Evolutionary conservation across 2,888 invertebrate genomes (phyloP).

Genomic region (Xanthia icteritia): DNA sequence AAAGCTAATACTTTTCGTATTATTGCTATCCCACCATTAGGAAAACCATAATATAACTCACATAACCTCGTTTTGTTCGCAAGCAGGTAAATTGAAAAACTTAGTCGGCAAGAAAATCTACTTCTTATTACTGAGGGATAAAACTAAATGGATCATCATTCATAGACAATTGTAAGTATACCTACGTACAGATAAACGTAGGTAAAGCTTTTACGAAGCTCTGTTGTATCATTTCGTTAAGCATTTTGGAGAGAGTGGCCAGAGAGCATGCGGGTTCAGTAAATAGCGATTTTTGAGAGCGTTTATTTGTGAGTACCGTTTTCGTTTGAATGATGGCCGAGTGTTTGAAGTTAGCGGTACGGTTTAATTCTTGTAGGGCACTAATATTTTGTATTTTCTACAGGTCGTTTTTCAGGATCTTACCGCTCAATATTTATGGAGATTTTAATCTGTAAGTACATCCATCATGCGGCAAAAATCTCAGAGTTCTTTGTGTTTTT

Average conservation of each 20-base stretch:
- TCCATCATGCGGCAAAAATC: background rate
- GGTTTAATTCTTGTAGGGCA: background rate
- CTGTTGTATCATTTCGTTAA: constrained; percentile 58
- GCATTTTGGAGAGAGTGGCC: constrained; percentile 37
- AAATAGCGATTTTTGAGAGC: background rate
- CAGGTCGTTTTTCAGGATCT: background rate
- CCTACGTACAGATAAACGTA: constrained; percentile 32
- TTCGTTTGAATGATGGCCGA: background rate
- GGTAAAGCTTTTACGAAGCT: constrained; percentile 48
- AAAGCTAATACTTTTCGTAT: constrained; percentile 20
- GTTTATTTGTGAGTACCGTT: constrained; percentile 3
- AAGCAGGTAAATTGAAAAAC: constrained; percentile 55
- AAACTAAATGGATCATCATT: constrained; percentile 41
- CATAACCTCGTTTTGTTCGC: constrained; percentile 6
- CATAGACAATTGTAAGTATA: constrained; percentile 10
- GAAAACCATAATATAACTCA: constrained; percentile 26
- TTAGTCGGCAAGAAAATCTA: constrained; percentile 37
- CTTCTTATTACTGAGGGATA: constrained; percentile 1
- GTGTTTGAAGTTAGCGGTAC: background rate
- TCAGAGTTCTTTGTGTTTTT: background rate
- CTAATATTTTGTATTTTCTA: background rate
- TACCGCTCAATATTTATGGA: background rate
- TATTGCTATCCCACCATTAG: constrained; percentile 15
- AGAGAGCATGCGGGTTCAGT: constrained; percentile 16
- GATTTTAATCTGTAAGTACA: too few relatives aligned